Conservation (phyloP, 1,140 invertebrate genomes). For the Cephus cinctus region DNA sequence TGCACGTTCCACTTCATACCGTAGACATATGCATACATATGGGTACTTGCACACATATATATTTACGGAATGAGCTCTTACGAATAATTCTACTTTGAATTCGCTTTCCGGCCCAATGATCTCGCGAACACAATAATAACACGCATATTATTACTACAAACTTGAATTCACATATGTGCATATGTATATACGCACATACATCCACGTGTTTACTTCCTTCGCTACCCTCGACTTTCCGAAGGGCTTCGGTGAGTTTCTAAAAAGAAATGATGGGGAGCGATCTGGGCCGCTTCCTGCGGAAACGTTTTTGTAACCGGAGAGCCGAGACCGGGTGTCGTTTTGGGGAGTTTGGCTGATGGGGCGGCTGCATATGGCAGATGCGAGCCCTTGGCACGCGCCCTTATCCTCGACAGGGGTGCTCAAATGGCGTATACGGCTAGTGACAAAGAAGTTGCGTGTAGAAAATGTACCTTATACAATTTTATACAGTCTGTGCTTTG, state of each 20-base stretch:
- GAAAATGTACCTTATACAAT: no score
- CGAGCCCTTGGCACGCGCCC: constrained; percentile 46
- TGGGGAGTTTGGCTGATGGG: constrained; percentile 22
- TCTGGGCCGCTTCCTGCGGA: constrained; percentile 48
- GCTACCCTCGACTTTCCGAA: not conserved
- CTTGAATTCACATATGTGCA: not conserved
- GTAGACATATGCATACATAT: no score
- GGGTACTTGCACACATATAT: no score
- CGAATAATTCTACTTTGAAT: not conserved
- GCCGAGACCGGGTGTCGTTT: constrained; percentile 9
- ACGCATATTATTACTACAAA: not conserved
- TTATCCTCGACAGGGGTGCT: constrained; percentile 20
- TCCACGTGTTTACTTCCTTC: not conserved
- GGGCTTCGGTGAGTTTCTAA: no score
- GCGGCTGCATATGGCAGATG: constrained; percentile 49
- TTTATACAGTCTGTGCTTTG: no score
- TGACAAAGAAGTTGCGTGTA: not conserved
- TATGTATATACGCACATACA: not conserved
- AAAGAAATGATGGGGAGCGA: constrained; percentile 21
- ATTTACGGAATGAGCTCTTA: no score
- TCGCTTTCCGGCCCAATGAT: not conserved
- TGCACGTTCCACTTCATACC: no score
- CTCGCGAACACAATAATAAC: not conserved
- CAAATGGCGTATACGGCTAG: no score
- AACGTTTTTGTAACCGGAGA: constrained; percentile 46